Base-by-base conservation (phyloP, 2,113 vertebrate genomes). In the Vimba vimba region DNA sequence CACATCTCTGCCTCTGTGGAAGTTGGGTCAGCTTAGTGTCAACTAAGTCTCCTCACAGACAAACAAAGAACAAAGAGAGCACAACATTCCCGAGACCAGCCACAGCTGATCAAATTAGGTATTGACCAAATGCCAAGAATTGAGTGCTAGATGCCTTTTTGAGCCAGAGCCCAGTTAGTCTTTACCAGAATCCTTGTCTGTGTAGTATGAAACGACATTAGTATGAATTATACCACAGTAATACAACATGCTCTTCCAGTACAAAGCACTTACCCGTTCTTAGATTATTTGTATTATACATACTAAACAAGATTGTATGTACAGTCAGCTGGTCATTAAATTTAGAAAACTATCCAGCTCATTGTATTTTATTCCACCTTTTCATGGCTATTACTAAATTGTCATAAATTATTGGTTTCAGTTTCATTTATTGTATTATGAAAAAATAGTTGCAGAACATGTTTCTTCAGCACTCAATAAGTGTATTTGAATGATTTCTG, bases 21-120 rank as follows among this genome's bases (percentile, higher is more conserved):
- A 85, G 76, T 47, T 73, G 83, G 88, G 78, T 86, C 76, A 84
- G 78, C 27, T 64, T 82, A 73, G 57, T 81, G 47, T 79, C 74
- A 85, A 73, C 78, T n/a, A 36, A 33, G 71, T 74, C 57, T 71
- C n/a, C 66, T 47, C 59, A 66, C 45, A 45, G 66, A 69, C 77
- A 50, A 17, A 57, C 21, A 86, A 45, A 80, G 59, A 85, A 76
- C 68, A n/a, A 36, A 2, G n/a, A 23, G 25, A 81, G 19, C n/a
- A 10, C 47, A 68, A 71, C n/a, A 73, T 57, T 47, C 23, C 55
- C 21, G 9, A 81, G 85, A 74, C 55, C 43, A 83, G 68, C 77
- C 73, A 83, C 74, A 52, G 23, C 60, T 78, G 71, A 87, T 55
- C 59, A 57, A 87, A 77, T 78, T 78, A 62, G 64, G 19, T 62